phyloP scores from a whole-genome alignment of 2,888 invertebrate genomes.

The Colostygia pectinataria region DNA sequence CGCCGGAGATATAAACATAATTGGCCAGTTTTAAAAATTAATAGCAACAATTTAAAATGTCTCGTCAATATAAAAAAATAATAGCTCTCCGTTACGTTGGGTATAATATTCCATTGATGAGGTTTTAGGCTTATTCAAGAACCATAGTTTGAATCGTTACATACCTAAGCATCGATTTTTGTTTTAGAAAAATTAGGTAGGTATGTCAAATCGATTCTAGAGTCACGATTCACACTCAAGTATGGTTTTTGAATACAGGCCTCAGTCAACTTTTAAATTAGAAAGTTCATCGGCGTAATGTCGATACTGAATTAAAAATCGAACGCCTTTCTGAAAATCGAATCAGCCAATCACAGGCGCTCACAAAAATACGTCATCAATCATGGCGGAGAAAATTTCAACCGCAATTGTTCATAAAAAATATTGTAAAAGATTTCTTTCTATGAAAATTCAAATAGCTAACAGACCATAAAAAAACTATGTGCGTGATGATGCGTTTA shows the following conservation, averaged over 20 bases:
- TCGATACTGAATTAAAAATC: constrained; percentile 48
- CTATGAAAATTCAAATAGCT: constrained; percentile 16
- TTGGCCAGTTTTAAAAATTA: constrained; percentile 44
- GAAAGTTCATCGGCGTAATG: constrained; percentile 48
- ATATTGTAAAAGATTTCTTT: constrained; percentile 24
- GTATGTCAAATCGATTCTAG: too few relatives aligned
- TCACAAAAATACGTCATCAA: constrained; percentile 59
- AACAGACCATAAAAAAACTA: too few relatives aligned
- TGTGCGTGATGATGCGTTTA: too few relatives aligned
- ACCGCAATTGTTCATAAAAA: constrained; percentile 33
- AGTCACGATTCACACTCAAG: too few relatives aligned
- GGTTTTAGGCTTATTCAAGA: too few relatives aligned
- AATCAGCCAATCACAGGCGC: constrained; percentile 64
- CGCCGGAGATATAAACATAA: constrained; percentile 39
- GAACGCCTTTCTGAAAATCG: constrained; percentile 55
- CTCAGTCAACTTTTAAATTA: too few relatives aligned
- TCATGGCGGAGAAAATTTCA: constrained; percentile 48
- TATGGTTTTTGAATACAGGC: too few relatives aligned
- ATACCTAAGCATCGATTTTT: too few relatives aligned
- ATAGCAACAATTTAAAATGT: constrained; percentile 24
- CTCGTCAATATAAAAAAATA: constrained; percentile 4
- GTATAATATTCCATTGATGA: too few relatives aligned
- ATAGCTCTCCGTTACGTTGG: too few relatives aligned
- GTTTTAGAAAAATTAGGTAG: too few relatives aligned
- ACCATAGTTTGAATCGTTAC: too few relatives aligned